phyloP scores from a whole-genome alignment of 2,113 vertebrate species.

The Pteronura brasiliensis region DNA sequence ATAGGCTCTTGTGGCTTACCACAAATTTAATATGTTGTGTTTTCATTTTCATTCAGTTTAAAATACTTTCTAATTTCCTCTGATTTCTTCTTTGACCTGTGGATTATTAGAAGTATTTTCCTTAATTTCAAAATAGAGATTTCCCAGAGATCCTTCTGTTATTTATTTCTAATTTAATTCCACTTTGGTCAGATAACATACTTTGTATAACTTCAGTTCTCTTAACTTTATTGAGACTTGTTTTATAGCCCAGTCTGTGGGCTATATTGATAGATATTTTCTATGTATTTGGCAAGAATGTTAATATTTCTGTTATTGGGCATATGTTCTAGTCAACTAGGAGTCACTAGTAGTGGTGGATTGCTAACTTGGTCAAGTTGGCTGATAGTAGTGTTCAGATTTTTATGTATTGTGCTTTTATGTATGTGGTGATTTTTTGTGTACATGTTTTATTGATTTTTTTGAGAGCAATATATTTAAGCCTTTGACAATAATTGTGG shows the following conservation, averaged over 20 bases:
- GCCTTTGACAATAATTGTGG: neutral
- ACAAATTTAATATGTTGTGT: neutral
- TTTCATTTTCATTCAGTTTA: neutral
- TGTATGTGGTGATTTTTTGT: neutral
- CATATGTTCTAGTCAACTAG: neutral
- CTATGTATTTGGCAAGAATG: neutral
- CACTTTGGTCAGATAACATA: neutral
- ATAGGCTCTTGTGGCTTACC: neutral
- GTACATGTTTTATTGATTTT: neutral
- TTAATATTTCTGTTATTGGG: neutral
- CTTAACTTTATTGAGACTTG: neutral
- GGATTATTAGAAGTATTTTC: neutral
- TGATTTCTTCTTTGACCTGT: neutral
- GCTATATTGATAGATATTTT: neutral
- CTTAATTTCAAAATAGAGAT: neutral
- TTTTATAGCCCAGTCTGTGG: neutral
- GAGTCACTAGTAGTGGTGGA: neutral
- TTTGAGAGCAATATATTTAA: neutral
- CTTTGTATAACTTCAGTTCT: neutral
- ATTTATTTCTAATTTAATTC: slow-evolving; percentile 22
- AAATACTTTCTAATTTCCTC: neutral
- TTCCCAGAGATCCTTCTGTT: neutral
- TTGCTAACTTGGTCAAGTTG: neutral
- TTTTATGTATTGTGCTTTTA: neutral
- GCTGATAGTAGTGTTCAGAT: neutral